Conservation (phyloP, 2,113 vertebrate genomes). For the Chrysochloris asiatica region DNA sequence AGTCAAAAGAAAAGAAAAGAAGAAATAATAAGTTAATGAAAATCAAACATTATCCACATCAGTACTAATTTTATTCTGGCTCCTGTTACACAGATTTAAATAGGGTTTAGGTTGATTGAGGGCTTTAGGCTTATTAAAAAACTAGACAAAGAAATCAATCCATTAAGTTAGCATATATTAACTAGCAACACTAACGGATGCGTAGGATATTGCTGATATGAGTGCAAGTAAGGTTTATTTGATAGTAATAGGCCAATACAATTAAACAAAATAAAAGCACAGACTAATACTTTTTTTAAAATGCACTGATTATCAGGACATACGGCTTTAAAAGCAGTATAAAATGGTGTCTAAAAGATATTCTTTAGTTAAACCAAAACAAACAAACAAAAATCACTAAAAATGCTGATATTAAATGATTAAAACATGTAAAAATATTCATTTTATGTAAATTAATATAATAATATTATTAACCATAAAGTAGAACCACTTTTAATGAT, state of each 20-base stretch:
- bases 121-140: not conserved
- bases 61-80: not conserved
- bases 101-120: not conserved
- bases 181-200: not conserved
- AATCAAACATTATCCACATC: not conserved
- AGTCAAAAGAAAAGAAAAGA: conserved; percentile 70
- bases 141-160: not conserved
- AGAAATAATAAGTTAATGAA: conserved; percentile 7
- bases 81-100: not conserved
- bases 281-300: no score
- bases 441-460: not conserved
- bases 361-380: not conserved
- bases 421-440: conserved; percentile 17
- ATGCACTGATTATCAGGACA: not conserved
- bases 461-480: not conserved
- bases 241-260: not conserved
- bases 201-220: not conserved
- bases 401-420: not conserved
- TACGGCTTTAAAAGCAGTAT: not conserved
- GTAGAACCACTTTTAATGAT: conserved; percentile 7
- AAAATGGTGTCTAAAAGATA: not conserved
- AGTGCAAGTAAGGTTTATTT: not conserved
- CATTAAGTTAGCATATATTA: not conserved
- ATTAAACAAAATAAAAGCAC: no score
- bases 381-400: not conserved